Evolutionary conservation across 2,113 vertebrate species (phyloP), one percentile per base, ranked within the genome.

Genomic region (Hippocampus comes): DNA sequence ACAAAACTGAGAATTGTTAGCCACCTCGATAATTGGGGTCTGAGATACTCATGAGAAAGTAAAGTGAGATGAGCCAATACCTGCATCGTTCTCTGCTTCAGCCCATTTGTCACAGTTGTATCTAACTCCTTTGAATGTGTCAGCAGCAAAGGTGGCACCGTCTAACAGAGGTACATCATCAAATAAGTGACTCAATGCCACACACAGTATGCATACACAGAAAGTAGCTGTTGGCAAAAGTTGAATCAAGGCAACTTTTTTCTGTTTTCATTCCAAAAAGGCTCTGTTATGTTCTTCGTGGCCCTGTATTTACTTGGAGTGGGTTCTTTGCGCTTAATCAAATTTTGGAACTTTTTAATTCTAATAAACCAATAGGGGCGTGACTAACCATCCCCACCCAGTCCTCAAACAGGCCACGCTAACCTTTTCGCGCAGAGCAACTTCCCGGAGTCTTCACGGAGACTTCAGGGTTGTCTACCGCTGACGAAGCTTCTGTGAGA

Each of bases 121-220:
- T 15, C 0, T 0, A 10, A 0, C 5, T 0, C 53, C 42, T 12
- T 49, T 25, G 2, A 64, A 4, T 57, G 59, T 4, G 34, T 56
- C 71, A 66, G n/a, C 9, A 76, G 6, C 21, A 76, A 15, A 20
- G 14, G 41, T 21, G 81, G 78, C n/a, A 61, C 73, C 46, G 64
- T 9, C 90, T 91, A 74, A 18, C 10, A 67, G 42, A 63, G 38
- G 69, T 60, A 17, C 68, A 14, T 73, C 6, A 67, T 15, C 18
- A 17, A 57, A 42, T 34, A 2, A 60, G 21, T 42, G 15, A 55
- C 6, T 10, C 57, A 55, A 17, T 20, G 7, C 41, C 12, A 65
- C 7, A 38, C 4, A n/a, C 48, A 3, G 20, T 55, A n/a, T n/a
- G 21, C 21, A 9, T 51, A 18, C 21, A 2, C 21, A 21, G 60